Conservation (phyloP, 2,113 vertebrate genomes). For the Mormoops blainvillei region DNA sequence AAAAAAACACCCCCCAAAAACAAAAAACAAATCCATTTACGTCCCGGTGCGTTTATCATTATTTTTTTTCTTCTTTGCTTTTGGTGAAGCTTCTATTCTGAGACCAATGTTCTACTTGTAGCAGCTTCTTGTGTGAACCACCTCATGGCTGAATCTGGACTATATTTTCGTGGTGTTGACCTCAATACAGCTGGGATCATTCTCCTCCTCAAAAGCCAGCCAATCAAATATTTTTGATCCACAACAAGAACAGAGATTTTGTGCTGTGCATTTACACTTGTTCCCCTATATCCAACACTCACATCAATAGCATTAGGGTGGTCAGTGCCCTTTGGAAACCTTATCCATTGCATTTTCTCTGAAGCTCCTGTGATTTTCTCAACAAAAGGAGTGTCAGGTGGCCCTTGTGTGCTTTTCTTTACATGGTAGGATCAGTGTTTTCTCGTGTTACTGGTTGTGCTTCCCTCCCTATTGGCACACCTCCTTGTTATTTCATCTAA, state of each 20-base stretch:
- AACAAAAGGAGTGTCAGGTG: not conserved
- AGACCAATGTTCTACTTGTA: not conserved
- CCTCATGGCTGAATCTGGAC: not conserved
- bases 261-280: not conserved
- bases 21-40: not conserved
- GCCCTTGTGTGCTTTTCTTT: not conserved
- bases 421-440: not conserved
- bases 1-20: too few species aligned
- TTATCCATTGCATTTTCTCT: not conserved
- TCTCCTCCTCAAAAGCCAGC: not conserved
- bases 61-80: not conserved
- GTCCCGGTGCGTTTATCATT: not conserved
- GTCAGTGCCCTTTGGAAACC: not conserved
- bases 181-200: not conserved
- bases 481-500: not conserved
- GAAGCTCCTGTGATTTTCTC: not conserved
- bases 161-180: not conserved
- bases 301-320: rapidly evolving
- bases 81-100: not conserved
- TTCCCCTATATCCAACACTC: not conserved
- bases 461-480: too few species aligned
- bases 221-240: not conserved
- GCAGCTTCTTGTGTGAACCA: rapidly evolving
- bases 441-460: not conserved
- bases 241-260: not conserved